These are phyloP conservation scores for Drosophila prolongata DNA, from an alignment of 2,888 invertebrate genomes.

Conservation along the genomic window DNA sequence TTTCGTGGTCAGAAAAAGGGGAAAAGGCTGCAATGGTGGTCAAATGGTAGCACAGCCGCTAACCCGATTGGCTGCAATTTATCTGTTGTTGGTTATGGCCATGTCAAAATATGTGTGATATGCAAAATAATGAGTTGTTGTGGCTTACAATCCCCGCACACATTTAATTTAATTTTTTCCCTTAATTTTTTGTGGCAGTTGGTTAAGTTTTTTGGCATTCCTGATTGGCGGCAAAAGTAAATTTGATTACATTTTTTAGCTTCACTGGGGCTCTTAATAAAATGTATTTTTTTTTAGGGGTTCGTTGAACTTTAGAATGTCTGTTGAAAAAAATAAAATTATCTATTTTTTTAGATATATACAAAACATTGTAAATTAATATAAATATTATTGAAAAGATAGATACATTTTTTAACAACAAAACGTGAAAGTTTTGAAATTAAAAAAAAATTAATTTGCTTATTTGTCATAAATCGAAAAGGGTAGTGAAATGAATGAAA, in stretches of 20 bases:
- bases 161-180: conserved; percentile 13
- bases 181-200: conserved; percentile 1
- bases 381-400: too few species aligned
- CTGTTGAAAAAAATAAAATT: not conserved
- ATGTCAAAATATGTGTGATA: conserved; percentile 78
- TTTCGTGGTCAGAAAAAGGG: conserved; percentile 34
- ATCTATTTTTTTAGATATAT: too few species aligned
- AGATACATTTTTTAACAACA: too few species aligned
- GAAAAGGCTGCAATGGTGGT: conserved; percentile 23
- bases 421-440: too few species aligned
- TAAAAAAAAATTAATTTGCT: too few species aligned
- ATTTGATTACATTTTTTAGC: conserved; percentile 25
- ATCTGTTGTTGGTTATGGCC: conserved; percentile 72
- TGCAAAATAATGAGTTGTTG: conserved; percentile 75
- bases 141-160: conserved; percentile 37
- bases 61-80: conserved; percentile 72
- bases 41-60: conserved; percentile 48
- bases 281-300: too few species aligned
- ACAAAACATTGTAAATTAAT: too few species aligned
- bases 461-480: too few species aligned
- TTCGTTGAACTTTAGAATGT: too few species aligned
- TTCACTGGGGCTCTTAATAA: not conserved
- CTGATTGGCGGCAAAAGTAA: conserved; percentile 16
- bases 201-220: conserved; percentile 24
- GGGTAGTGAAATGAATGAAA: too few species aligned